Percentiles rank a stretch among this genome's conserved stretches.
Conservation (phyloP, 2,113 vertebrate species). For the Emydura subglobosa region DNA sequence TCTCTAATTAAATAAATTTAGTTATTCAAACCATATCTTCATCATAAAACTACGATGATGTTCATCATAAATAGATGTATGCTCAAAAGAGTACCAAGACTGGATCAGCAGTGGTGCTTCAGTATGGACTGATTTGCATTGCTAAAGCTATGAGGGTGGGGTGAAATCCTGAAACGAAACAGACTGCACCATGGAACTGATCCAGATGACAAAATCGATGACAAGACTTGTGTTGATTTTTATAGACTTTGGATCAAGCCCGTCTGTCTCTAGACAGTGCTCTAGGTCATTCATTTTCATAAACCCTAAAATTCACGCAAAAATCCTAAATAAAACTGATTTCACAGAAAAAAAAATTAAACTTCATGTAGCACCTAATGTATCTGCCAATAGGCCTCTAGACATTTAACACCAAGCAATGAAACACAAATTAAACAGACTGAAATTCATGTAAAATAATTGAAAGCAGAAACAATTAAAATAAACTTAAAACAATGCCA, state of each 20-base stretch:
- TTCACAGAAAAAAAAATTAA: background rate
- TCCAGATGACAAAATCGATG: slow-evolving; percentile 17
- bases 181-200: background rate
- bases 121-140: background rate
- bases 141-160: background rate
- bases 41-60: background rate
- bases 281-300: background rate
- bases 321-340: slow-evolving; percentile 32
- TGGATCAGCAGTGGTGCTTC: background rate
- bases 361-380: fast-evolving
- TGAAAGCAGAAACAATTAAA: background rate
- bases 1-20: background rate
- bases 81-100: background rate
- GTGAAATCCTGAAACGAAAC: background rate
- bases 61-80: background rate
- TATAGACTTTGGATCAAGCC: background rate
- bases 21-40: background rate
- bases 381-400: slow-evolving; percentile 20
- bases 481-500: fast-evolving
- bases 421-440: slow-evolving; percentile 50
- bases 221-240: background rate
- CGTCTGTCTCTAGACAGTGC: too few relatives aligned
- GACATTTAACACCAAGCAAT: slow-evolving; percentile 21
- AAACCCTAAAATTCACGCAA: background rate
- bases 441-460: background rate